These are phyloP conservation scores for Capitulum mitella DNA, from an alignment of 2,888 invertebrate genomes.

Conservation along the genomic window DNA sequence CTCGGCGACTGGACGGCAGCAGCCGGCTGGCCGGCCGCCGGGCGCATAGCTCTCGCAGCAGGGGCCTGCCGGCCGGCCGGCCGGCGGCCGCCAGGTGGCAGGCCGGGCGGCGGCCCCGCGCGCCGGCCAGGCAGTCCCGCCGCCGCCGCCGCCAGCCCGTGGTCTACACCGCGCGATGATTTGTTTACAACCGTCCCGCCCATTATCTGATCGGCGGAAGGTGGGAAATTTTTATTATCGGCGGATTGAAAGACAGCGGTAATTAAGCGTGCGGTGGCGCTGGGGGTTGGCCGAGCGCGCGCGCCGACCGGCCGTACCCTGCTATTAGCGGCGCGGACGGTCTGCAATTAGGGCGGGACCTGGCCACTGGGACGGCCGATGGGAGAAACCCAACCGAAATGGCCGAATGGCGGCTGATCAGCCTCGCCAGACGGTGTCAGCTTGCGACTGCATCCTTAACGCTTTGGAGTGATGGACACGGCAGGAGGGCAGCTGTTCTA, in stretches of 20 bases:
- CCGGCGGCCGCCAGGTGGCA: not conserved
- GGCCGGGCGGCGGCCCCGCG: not conserved
- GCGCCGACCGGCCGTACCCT: not conserved
- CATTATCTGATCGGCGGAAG: constrained; percentile 14
- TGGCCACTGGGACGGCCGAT: not conserved
- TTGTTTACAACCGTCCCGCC: not conserved
- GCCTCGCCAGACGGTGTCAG: too few relatives aligned
- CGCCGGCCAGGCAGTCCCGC: too few relatives aligned
- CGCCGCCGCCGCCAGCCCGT: not conserved
- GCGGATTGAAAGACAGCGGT: not conserved
- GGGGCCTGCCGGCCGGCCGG: not conserved
- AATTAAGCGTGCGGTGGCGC: constrained; percentile 3
- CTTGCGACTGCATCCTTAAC: too few relatives aligned
- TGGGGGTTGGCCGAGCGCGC: not conserved
- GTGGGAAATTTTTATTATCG: constrained; percentile 13
- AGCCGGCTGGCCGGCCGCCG: not conserved
- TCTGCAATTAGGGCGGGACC: not conserved
- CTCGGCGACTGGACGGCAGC: not conserved
- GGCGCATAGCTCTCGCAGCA: constrained; percentile 11
- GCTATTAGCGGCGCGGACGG: not conserved
- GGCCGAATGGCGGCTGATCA: too few relatives aligned
- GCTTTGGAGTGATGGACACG: too few relatives aligned
- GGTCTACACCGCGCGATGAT: not conserved
- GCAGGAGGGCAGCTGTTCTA: too few relatives aligned
- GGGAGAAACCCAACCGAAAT: not conserved